phyloP scores from a whole-genome alignment of 2,113 vertebrate genomes.

The Microtus pennsylvanicus region DNA sequence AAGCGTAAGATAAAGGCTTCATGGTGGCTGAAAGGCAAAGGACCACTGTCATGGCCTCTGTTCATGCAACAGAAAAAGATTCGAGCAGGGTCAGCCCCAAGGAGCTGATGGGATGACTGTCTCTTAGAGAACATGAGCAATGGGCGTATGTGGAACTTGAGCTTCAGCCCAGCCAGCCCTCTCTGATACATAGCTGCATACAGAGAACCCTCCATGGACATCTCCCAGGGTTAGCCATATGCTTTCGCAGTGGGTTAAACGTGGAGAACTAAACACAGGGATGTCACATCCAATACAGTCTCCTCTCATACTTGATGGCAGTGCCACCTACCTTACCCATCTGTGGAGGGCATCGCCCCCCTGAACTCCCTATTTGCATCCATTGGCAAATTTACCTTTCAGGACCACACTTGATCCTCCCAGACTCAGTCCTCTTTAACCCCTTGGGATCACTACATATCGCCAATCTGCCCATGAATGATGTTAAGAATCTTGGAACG shows the following conservation, averaged over 20 bases:
- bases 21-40: not conserved
- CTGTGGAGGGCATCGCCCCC: not conserved
- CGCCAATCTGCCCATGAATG: not conserved
- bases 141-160: accelerated
- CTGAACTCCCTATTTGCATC: too few species aligned
- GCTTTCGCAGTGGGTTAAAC: not conserved
- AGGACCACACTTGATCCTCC: not conserved
- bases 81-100: not conserved
- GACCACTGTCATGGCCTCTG: not conserved
- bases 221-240: not conserved
- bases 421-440: not conserved
- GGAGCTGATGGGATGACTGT: not conserved
- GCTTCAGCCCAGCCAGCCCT: not conserved
- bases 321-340: not conserved
- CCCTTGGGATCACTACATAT: not conserved
- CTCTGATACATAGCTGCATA: not conserved
- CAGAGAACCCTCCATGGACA: not conserved
- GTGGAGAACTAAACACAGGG: not conserved
- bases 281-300: not conserved
- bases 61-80: not conserved
- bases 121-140: accelerated
- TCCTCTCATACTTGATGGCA: accelerated
- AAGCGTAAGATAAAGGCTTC: slow-evolving; percentile 5
- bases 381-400: not conserved
- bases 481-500: not conserved